Evolutionary conservation across 1,140 invertebrate genomes (phyloP), one percentile per base, ranked within the genome.

Genomic region (Pemphigus obesinymphae): DNA sequence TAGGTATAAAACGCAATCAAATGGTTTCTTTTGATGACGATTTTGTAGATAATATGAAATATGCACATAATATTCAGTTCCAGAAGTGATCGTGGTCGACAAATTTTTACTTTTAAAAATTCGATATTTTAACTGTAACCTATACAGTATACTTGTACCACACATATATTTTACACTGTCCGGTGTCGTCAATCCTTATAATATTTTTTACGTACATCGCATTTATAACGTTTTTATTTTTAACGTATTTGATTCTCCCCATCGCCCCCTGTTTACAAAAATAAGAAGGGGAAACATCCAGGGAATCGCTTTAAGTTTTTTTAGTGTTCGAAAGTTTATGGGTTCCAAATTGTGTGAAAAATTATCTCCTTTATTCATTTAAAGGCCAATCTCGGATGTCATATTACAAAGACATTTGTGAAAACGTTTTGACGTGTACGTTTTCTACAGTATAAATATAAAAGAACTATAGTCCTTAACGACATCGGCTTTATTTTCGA

Each of bases 331-430:
- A 4, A 43, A 70, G 23, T 70, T 70, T 70, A 43, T 17, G 11
- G n/a, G 23, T 70, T 13, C 37, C 13, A 43, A 70, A 70, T 70
- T 29, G 37, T 26, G 37, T 45, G 23, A 43, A 70, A 70, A 70
- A 43, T 43, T 43, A 17, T 70, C 40, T 70, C 17, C 15, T 45
- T 70, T 45, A 26, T 43, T 70, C 6, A 13, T 68, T 68, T 13
- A 40, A 40, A 23, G 63, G 1, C 66, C 66, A 70, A 70, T 70
- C 23, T 70, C 5, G 13, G 45, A 70, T 29, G 37, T 43, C 37
- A 70, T 70, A 70, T 70, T 43, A 26, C 66, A 43, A 70, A 43
- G 66, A 70, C n/a, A 70, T 45, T 43, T 70, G 40, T 68, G 13
- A 70, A 45, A 70, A 70, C 23, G 37, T 70, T 70, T 43, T 68